Base-by-base conservation (phyloP, 2,113 vertebrate species). In the Sinocyclocheilus maitianheensis region DNA sequence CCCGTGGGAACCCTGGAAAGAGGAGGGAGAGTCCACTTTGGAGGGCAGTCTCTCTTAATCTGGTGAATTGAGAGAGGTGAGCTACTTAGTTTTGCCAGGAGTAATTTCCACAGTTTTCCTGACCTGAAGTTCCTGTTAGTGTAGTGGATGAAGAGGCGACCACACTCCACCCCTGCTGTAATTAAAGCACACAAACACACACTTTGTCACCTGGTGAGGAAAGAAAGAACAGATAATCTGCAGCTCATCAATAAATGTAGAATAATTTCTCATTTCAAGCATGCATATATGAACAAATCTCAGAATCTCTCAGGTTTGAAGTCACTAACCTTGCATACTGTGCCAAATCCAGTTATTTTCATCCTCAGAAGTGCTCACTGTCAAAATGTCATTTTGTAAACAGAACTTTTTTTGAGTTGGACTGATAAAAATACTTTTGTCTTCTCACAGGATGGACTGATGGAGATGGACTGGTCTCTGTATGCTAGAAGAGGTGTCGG, bases 121-220 rank as follows among this genome's bases (percentile, higher is more conserved):
- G n/a, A 53, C 69, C 40, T 37, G 1, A 78, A 79, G 26, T n/a
- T 13, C n/a, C 12, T 62, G 71, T 77, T 63, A 83, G 60, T 11
- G 18, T 26, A 53, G 5, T 10, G 24, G 4, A 77, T 58, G n/a
- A 69, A 12, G 5, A 55, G 30, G 30, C 40, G 10, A 75, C 58
- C 20, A 20, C 30, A 63, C 53, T 82, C 3, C n/a, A 37, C 48
- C 79, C 22, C 13, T 1, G 18, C 1, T 30, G 18, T 58, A 86
- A 82, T 83, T 77, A 82, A 9, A 37, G 18, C 65, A 69, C 26
- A 72, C 18, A 76, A 2, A 26, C 84, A 85, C 67, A 60, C 37
- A 58, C 37, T 67, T 18, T 1, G 22, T 75, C 43, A 76, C 43
- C n/a, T 24, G n/a, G n/a, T 24, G 3, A n/a, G 13, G n/a, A 76